Conservation (phyloP, 37 sponge, comb jelly and placozoan genomes). For the Geodia barretti region DNA sequence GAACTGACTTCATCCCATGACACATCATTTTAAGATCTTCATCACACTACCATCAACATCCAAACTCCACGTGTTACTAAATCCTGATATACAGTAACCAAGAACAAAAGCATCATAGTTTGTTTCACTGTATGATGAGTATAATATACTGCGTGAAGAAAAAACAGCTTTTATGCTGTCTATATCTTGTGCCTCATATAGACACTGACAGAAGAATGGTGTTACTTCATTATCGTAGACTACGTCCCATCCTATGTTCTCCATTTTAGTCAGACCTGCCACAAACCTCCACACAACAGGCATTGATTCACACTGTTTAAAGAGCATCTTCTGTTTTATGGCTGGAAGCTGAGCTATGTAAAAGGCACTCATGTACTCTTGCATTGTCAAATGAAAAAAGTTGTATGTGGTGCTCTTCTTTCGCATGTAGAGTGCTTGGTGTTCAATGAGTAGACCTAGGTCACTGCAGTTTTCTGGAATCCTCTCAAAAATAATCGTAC, state of each 20-base stretch:
- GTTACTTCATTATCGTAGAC: no score
- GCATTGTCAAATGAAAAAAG: constrained; percentile 2
- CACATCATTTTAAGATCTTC: background rate
- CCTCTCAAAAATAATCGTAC: background rate
- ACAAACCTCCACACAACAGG: background rate
- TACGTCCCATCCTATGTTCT: background rate
- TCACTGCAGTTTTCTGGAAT: background rate
- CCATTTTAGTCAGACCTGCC: background rate
- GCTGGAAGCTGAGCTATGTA: constrained; percentile 12
- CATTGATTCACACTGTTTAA: background rate
- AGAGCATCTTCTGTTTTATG: background rate
- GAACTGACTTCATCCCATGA: background rate
- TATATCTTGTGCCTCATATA: background rate
- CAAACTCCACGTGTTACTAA: background rate
- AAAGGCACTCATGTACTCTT: constrained; percentile 31
- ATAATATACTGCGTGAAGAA: background rate
- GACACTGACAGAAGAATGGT: background rate
- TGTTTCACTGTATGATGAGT: background rate
- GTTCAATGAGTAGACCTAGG: background rate
- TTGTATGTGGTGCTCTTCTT: background rate
- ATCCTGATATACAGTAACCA: background rate
- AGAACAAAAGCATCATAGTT: background rate
- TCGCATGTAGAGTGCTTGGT: background rate
- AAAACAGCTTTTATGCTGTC: background rate
- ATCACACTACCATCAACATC: no score